Conservation (phyloP, 1,140 invertebrate genomes). For the Rhopalosiphum maidis region DNA sequence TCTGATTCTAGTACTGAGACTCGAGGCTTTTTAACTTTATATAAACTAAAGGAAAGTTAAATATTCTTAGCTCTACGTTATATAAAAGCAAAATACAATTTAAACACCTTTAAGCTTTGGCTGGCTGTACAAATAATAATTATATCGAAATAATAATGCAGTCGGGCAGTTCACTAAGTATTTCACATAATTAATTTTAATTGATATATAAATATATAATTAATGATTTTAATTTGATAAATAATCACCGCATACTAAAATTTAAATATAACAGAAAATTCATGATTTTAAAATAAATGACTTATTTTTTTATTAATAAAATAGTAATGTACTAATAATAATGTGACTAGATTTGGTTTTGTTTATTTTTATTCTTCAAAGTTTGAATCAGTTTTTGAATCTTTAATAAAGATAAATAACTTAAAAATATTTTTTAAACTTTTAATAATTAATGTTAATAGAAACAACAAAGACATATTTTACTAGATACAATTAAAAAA, state of each 20-base stretch:
- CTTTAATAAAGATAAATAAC: background rate
- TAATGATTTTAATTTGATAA: background rate
- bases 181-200: constrained; percentile 14
- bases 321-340: no score
- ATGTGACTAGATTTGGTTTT: no score
- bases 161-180: background rate
- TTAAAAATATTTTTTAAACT: background rate
- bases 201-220: background rate
- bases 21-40: background rate
- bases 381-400: no score
- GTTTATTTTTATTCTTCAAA: no score
- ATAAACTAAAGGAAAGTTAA: background rate
- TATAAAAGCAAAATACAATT: background rate
- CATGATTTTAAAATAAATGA: background rate
- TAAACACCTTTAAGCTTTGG: constrained; percentile 6
- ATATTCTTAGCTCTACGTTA: background rate
- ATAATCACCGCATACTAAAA: background rate
- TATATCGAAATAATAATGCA: background rate
- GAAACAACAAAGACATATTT: background rate
- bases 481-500: background rate
- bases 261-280: background rate
- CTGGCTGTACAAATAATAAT: constrained; percentile 1
- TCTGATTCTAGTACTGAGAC: background rate
- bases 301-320: no score
- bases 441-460: background rate